phyloP scores from a whole-genome alignment of 2,113 vertebrate genomes.

The Tiliqua scincoides region DNA sequence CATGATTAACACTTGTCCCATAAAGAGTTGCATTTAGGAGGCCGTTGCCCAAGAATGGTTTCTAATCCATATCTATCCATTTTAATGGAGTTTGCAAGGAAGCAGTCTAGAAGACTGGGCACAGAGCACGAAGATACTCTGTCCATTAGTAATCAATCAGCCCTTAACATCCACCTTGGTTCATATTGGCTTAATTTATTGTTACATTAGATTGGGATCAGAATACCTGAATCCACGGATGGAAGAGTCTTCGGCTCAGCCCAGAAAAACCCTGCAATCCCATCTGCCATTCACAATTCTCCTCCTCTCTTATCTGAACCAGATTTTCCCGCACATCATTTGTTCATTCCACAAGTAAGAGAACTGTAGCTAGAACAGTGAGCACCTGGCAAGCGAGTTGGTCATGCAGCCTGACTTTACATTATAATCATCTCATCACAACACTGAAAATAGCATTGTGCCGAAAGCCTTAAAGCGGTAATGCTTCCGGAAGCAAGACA shows the following conservation, averaged over 20 bases:
- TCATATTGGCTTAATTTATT: slow-evolving; percentile 39
- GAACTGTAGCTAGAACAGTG: slow-evolving; percentile 64
- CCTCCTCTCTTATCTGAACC: slow-evolving; percentile 41
- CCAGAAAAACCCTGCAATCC: slow-evolving; percentile 53
- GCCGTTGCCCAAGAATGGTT: background rate
- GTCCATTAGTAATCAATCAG: background rate
- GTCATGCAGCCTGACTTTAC: slow-evolving; percentile 70
- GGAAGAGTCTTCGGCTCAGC: slow-evolving; percentile 1
- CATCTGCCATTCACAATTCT: slow-evolving; percentile 58
- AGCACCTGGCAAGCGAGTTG: slow-evolving; percentile 72
- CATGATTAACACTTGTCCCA: background rate
- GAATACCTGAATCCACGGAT: slow-evolving; percentile 29
- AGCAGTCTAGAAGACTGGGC: too few relatives aligned
- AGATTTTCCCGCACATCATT: slow-evolving; percentile 39
- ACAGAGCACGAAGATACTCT: background rate
- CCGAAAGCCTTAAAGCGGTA: slow-evolving; percentile 48
- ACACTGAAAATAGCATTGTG: slow-evolving; percentile 72
- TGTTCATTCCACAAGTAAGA: slow-evolving; percentile 64
- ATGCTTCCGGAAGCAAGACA: slow-evolving; percentile 72
- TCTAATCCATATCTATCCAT: background rate
- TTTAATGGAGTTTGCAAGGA: background rate
- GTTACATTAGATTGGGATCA: background rate
- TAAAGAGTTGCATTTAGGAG: background rate
- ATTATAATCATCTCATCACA: slow-evolving; percentile 73
- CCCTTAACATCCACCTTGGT: slow-evolving; percentile 10